Percentiles rank a stretch among this genome's conserved stretches.
phyloP scores from a whole-genome alignment of 1,140 invertebrate species.

The Teleogryllus occipitalis region DNA sequence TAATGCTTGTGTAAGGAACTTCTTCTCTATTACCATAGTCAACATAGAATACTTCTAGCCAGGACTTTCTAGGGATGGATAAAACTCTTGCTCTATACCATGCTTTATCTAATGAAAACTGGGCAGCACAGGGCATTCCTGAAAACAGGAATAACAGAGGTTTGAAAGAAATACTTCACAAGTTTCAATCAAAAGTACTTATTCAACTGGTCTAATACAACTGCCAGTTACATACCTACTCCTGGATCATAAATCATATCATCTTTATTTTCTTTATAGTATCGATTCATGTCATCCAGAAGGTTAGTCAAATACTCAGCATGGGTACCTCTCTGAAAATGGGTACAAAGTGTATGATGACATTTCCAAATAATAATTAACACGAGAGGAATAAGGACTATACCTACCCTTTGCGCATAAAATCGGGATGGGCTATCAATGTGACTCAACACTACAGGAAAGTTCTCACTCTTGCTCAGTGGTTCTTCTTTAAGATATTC shows the following conservation, averaged over 20 bases:
- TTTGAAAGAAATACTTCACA: background rate
- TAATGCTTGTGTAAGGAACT: slow-evolving; percentile 31
- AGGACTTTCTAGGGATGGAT: slow-evolving; percentile 31
- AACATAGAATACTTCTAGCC: slow-evolving; percentile 40
- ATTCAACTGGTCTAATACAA: background rate
- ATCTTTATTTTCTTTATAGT: background rate
- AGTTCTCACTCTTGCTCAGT: slow-evolving; percentile 14
- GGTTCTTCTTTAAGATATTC: slow-evolving; percentile 29
- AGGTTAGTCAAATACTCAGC: background rate
- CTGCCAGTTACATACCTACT: background rate
- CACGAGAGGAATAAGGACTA: background rate
- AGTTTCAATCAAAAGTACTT: background rate
- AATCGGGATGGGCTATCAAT: slow-evolving; percentile 33
- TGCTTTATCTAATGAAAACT: slow-evolving; percentile 30
- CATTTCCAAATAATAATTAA: background rate
- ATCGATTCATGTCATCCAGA: background rate
- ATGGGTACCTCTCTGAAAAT: background rate
- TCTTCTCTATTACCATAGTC: slow-evolving; percentile 39
- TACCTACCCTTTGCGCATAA: slow-evolving; percentile 35
- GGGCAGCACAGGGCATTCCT: slow-evolving; percentile 42
- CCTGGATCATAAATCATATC: background rate
- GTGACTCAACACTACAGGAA: slow-evolving; percentile 27
- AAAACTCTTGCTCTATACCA: slow-evolving; percentile 41
- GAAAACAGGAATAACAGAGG: slow-evolving; percentile 18
- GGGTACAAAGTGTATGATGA: background rate